Evolutionary conservation across 2,797 vertebrate genomes (phyloP).

Genomic region (Neosalanx taihuensis): DNA sequence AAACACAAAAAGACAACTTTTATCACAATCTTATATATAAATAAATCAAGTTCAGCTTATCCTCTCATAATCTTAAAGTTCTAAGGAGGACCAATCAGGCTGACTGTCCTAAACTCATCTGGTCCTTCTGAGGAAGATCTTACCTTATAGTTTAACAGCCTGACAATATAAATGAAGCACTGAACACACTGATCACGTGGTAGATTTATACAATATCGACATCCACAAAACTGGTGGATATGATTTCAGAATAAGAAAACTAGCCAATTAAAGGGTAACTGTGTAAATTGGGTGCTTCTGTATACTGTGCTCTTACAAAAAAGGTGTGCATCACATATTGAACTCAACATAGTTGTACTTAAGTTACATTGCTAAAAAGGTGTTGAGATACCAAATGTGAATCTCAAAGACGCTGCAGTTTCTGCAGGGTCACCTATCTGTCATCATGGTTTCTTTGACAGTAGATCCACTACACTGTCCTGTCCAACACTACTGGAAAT

Average conservation of each 20-base stretch:
- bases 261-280: not conserved
- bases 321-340: too few relatives aligned
- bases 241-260: not conserved
- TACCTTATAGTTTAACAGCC: not conserved
- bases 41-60: not conserved
- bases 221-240: not conserved
- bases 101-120: too few relatives aligned
- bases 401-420: too few relatives aligned
- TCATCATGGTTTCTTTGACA: not conserved
- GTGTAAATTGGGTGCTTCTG: too few relatives aligned
- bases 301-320: not conserved
- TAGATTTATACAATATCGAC: not conserved
- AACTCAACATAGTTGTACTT: too few relatives aligned
- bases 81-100: too few relatives aligned
- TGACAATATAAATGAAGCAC: not conserved
- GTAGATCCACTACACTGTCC: slow-evolving; percentile 53
- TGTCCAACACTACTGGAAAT: slow-evolving; percentile 47
- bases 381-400: too few relatives aligned
- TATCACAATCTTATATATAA: not conserved
- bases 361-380: too few relatives aligned
- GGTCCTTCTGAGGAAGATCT: too few relatives aligned
- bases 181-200: not conserved
- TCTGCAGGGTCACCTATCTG: too few relatives aligned
- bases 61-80: too few relatives aligned
- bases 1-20: not conserved